Base-by-base conservation (phyloP, 2,113 vertebrate species). In the Tricholaema leucomelas region DNA sequence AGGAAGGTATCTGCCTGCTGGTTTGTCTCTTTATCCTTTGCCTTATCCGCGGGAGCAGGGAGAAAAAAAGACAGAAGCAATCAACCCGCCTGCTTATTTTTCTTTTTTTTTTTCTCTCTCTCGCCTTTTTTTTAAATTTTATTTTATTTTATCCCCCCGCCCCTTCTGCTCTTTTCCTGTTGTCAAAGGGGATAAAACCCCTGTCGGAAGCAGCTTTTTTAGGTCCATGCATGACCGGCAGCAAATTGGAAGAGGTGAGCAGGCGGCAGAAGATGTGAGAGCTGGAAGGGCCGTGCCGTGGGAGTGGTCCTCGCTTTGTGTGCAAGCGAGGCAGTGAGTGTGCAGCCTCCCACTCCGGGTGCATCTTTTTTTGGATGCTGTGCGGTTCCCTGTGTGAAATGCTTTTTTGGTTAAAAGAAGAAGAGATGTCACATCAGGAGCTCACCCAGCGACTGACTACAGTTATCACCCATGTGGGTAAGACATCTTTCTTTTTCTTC, bases 401-500 rank as follows among this genome's bases (percentile, higher is more conserved):
- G 98, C 98, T 98, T 95, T 98, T 98, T 96, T 98, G 98, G 98
- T 97, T 99, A 79, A 97, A 97, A 97, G 98, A 99, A 96, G 98
- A 99, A 94, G 98, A 99, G 95, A 99, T 99, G 99, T 98, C 98
- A 94, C 97, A 98, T 79, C 98, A 98, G 97, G 99, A 99, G 96
- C 98, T 99, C 91, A 98, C 97, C 89, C 98, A 98, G 96, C 97
- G 98, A 91, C 98, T 99, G 96, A 97, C 98, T 95, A 98, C 98
- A 59, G 98, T 99, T 96, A 98, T 98, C 98, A 98, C 98, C 93
- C 98, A 99, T 97, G 98, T 99, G 79, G 99, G 99, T 99, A 98
- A 99, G 98, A 44, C 81, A 93, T 69, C 85, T 95, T 90, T 91
- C 54, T 71, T 67, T 87, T 81, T 74, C 20, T 81, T 76, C 52